phyloP scores from a whole-genome alignment of 2,797 vertebrate species.

The Sebastes diaconus region DNA sequence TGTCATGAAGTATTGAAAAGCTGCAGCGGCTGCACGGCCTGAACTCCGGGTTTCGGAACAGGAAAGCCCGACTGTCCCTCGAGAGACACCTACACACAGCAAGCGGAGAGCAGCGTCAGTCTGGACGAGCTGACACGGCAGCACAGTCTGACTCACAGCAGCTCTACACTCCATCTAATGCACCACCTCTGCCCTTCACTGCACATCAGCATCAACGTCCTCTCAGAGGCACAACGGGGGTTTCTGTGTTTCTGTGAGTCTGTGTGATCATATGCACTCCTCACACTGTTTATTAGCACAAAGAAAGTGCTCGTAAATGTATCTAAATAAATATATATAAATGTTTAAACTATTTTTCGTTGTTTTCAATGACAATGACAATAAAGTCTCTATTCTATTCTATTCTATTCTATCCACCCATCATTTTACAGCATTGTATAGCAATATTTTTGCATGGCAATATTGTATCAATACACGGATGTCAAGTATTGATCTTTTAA shows the following conservation, averaged over 20 bases:
- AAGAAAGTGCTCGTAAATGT: neutral
- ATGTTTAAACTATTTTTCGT: too few relatives aligned
- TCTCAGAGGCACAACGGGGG: slow-evolving; percentile 35
- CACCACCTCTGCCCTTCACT: slow-evolving; percentile 72
- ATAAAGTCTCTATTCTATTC: too few relatives aligned
- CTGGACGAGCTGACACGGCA: slow-evolving; percentile 64
- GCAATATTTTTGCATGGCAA: too few relatives aligned
- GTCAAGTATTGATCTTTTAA: too few relatives aligned
- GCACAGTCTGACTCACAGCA: slow-evolving; percentile 63
- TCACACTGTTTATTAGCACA: neutral
- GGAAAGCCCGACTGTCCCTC: slow-evolving; percentile 56
- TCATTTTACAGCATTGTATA: neutral
- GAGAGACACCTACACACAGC: slow-evolving; percentile 72
- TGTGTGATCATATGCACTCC: slow-evolving; percentile 18
- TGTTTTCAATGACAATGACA: too few relatives aligned
- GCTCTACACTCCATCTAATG: slow-evolving; percentile 63
- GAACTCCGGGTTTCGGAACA: slow-evolving; percentile 55
- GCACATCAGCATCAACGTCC: slow-evolving; percentile 69
- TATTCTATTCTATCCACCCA: neutral
- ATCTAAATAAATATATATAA: neutral
- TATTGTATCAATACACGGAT: too few relatives aligned
- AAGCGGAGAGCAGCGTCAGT: slow-evolving; percentile 49
- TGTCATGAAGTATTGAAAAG: slow-evolving; percentile 68
- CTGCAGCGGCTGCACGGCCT: slow-evolving; percentile 26
- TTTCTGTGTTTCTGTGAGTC: slow-evolving; percentile 1